Base-by-base conservation (phyloP, 2,888 invertebrate species). In the Ormyrus rosae region DNA sequence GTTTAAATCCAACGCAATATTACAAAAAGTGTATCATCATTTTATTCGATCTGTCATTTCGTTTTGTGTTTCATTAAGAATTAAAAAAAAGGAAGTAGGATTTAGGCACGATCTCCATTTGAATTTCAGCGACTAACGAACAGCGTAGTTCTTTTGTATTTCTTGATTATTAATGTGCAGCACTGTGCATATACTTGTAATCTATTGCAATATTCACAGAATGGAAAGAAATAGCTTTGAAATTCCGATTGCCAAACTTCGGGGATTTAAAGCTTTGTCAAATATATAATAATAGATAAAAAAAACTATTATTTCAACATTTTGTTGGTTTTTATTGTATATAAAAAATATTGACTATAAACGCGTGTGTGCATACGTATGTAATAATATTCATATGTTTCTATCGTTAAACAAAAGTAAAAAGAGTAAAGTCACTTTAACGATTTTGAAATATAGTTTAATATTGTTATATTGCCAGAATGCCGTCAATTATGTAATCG, bases 131-230 rank as follows among this genome's bases (percentile, higher is more conserved):
- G 3, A 58, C 11, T 13, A 5, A 71, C 45, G 34, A 46, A 70
- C 75, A 76, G 76, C 81, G 81, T 79, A 55, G 78, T 78, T 81
- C 71, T 83, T 83, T 83, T 83, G 81, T 83, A 83, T 84, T 84
- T 84, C 83, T 84, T 83, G 83, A 83, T 83, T 82, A 81, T 82
- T 84, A 75, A 76, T 79, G 81, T 81, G 83, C 83, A 84, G 74
- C 76, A 78, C 78, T 79, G 77, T 70, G 81, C 84, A 80, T 81
- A 67, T 48, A 65, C 69, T 71, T 79, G 80, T 82, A 84, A 75
- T 81, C 75, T 67, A 71, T 71, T 58, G 71, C 70, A 60, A 78
- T 72, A 48, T 60, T 69, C 65, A 78, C 3, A 34, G 34, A 34
- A 5, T 58, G 13, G 10, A 75, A 58, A 7, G 53, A 70, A 64